phyloP scores from a whole-genome alignment of 2,113 vertebrate species.

The Gorilla gorilla region DNA sequence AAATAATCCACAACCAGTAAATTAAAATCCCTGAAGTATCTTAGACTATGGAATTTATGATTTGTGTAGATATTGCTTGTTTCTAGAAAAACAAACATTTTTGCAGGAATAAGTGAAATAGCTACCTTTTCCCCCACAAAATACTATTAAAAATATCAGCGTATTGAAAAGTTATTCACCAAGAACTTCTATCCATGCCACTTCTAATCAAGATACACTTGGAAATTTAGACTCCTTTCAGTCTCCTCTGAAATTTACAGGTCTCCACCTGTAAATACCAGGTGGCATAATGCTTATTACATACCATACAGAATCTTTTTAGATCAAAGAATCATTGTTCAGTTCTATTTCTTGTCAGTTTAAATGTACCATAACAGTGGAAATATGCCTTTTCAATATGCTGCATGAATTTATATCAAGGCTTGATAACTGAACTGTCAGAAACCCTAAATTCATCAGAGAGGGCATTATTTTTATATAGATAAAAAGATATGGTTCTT shows the following conservation, averaged over 20 bases:
- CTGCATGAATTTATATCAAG: constrained; percentile 62
- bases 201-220: constrained; percentile 39
- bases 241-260: neutral
- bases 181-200: neutral
- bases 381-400: constrained; percentile 65
- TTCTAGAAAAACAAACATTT: neutral
- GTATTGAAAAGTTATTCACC: constrained; percentile 48
- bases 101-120: constrained; percentile 10
- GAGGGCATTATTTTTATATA: constrained; percentile 68
- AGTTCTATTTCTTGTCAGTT: constrained; percentile 39
- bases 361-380: constrained; percentile 67
- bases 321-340: constrained; percentile 50
- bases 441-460: constrained; percentile 72
- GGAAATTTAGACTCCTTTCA: constrained; percentile 57
- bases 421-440: constrained; percentile 66
- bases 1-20: neutral
- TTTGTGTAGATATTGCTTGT: neutral
- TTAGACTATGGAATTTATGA: neutral
- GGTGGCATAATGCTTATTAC: neutral
- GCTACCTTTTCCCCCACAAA: neutral
- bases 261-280: constrained; percentile 37
- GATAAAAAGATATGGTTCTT: constrained; percentile 68
- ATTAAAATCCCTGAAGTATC: neutral
- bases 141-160: neutral
- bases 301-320: constrained; percentile 38